Evolutionary conservation across 2,113 vertebrate species (phyloP), one percentile per base, ranked within the genome.

Genomic region (Castor canadensis): DNA sequence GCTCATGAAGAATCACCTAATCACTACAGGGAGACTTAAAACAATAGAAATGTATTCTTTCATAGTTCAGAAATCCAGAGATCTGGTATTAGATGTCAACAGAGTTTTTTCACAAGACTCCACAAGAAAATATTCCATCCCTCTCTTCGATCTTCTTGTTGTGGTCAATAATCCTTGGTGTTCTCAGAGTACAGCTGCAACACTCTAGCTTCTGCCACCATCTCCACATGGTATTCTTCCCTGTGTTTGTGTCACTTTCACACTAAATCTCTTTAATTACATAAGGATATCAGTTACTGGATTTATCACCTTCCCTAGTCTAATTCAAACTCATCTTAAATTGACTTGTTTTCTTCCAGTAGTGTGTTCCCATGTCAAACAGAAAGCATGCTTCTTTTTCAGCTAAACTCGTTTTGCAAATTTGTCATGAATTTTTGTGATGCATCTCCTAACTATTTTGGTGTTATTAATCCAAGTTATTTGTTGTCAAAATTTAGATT

Each of bases 131-230:
- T 38, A 15, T 38, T 8, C 13, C 24, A 30, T 49, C n/a, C 45
- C 30, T 72, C 20, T 64, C n/a, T 43, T 45, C 56, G 28, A 6
- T 73, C 22, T 88, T 45, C 10, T 16, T 0, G 19, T 28, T n/a
- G n/a, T n/a, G n/a, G 47, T 38, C 26, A 20, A 35, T 15, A 4
- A 13, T 8, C 24, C 9, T 40, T 1, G 0, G 20, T 62, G 22
- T 24, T 62, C 35, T 77, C 75, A 47, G 47, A 32, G 73, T 66
- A 24, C 35, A 35, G 35, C n/a, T 15, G 2, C 10, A 28, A 58
- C 32, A 5, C 15, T 66, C 38, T 24, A 64, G 13, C 56, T 56
- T 45, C n/a, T 86, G 22, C 62, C 54, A 56, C 32, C 26, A 6
- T 72, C 12, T 91, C 54, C 56, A 64, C 32, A 5, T 47, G 38